Base-by-base conservation (phyloP, 35 echinoderm and acorn worm species). In the Lytechinus variegatus region DNA sequence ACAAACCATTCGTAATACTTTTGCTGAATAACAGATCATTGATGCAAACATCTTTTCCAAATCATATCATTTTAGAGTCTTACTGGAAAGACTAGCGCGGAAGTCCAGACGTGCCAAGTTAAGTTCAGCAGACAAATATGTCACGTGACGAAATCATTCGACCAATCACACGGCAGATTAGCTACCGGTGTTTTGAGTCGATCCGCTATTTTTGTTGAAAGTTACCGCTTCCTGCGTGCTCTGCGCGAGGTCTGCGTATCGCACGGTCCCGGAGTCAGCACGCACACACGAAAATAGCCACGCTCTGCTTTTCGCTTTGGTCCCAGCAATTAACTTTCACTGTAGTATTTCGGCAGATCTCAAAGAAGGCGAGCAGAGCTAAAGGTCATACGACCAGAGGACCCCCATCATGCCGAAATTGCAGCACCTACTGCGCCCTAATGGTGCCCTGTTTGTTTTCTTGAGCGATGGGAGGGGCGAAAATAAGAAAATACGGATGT, bases 311-410 rank as follows among this genome's bases (percentile, higher is more conserved):
- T 54, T 54, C 29, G 28, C 88, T 54, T 8, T 33, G 88, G 28
- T 54, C 88, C 88, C 52, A 19, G 88, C 88, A 90, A 90, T 90
- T 90, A 90, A 90, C 88, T 90, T 90, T 90, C 88, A 90, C 88
- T 54, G 88, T 90, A 52, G 88, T 90, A 54, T 90, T 90, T 90
- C 88, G 88, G 88, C 88, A 52, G 29, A 54, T 33, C 29, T 90
- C 88, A 90, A 90, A 90, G 88, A 28, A 10, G 52, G 29, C 29
- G 88, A 28, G n/a, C 28, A 44, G 52, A 54, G 88, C 29, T 90
- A 90, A 54, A 90, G 88, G 88, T 90, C 88, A 90, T 52, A 90
- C 88, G 88, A 29, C 88, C 88, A 90, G 88, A 5, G 66, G 27
- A 90, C 88, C 52, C 88, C 88, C 88, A 54, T 54, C 52, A 90